Conservation (phyloP, 2,888 invertebrate genomes). For the Stenodema calcarata region DNA sequence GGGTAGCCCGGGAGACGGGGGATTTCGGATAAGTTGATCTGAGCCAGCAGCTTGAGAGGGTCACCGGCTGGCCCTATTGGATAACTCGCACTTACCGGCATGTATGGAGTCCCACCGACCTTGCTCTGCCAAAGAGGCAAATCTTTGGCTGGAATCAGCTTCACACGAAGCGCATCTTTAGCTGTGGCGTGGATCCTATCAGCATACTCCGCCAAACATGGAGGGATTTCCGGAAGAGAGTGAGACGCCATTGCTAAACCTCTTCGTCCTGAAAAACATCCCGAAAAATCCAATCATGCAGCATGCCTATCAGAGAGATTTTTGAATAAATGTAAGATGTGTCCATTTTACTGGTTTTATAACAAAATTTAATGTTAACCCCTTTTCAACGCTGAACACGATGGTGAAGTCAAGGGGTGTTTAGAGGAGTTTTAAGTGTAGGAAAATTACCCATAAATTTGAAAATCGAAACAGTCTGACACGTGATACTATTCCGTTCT, state of each 20-base stretch:
- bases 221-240: conserved; percentile 21
- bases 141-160: conserved; percentile 11
- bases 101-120: conserved; percentile 36
- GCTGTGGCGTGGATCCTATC: conserved; percentile 21
- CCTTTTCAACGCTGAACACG: no score
- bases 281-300: no score
- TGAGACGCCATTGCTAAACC: background rate
- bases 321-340: no score
- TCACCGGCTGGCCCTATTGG: conserved; percentile 26
- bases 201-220: conserved; percentile 18
- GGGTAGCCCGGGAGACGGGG: background rate
- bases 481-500: no score
- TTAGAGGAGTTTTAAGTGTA: no score
- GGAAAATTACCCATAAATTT: no score
- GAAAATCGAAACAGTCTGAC: no score
- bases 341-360: no score
- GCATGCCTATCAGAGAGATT: no score
- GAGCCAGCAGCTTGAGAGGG: conserved; percentile 21
- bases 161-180: conserved; percentile 16
- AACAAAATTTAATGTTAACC: no score
- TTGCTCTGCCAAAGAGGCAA: conserved; percentile 39
- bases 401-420: no score
- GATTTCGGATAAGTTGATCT: conserved; percentile 33
- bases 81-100: background rate
- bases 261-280: no score